Evolutionary conservation across 2,113 vertebrate genomes (phyloP), one percentile per base, ranked within the genome.

Genomic region (Archilochus colubris): DNA sequence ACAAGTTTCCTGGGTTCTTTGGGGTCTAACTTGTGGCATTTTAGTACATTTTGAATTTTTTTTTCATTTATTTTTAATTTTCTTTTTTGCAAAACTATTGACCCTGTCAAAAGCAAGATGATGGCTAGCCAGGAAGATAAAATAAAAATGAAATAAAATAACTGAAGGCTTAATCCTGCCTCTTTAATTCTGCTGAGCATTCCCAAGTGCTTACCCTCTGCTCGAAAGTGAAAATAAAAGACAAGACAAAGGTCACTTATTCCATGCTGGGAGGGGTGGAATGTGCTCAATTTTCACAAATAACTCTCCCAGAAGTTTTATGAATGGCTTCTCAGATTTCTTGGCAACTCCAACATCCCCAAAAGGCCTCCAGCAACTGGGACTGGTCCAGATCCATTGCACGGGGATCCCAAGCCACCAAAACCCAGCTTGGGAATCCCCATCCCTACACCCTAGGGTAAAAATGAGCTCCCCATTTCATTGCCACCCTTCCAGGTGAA

Each of bases 201-300:
- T 12, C 53, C 24, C 53, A 81, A 46, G 21, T 10, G 23, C 69
- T 86, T 94, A 82, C 93, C 82, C 89, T 93, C 85, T 33, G 70
- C 59, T 72, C 17, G 21, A 95, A 95, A 95, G 76, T 54, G 96
- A 97, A 95, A 96, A 95, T 83, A 94, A 93, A 95, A 96, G 82
- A 33, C 66, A 70, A 78, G 76, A 55, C 75, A 94, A 91, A 94
- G 89, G 88, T 94, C 92, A 95, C 23, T 94, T 38, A n/a, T 77
- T 86, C 7, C 8, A 46, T 51, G 64, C 53, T 36, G n/a, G 40
- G n/a, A n/a, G 19, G 8, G 25, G 51, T 9, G 27, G 59, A 89
- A 58, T 5, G 23, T 59, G 21, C 91, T 72, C 43, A 48, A 48
- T 33, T 91, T 96, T 88, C 48, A 88, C 67, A 77, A 82, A 84